Conservation (phyloP, 2,888 invertebrate genomes). For the Abrostola triplasia region DNA sequence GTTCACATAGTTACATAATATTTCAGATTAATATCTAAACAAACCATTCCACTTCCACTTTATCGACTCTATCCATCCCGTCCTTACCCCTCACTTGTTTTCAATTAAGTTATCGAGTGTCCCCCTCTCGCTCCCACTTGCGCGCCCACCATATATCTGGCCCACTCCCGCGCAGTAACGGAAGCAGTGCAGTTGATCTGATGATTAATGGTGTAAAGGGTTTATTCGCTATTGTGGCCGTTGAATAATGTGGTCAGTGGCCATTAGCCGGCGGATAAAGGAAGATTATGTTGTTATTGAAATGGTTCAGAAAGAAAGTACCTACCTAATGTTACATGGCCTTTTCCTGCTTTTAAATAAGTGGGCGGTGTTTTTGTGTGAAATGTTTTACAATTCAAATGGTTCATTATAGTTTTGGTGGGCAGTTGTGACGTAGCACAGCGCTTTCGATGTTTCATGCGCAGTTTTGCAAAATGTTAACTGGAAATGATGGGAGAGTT, state of each 20-base stretch:
- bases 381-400: too few relatives aligned
- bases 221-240: conserved; percentile 55
- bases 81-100: conserved; percentile 71
- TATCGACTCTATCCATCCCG: conserved; percentile 48
- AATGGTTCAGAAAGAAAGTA: conserved; percentile 40
- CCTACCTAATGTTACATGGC: conserved; percentile 25
- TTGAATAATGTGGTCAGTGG: conserved; percentile 45
- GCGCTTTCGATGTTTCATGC: too few relatives aligned
- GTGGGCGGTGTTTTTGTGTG: conserved; percentile 15
- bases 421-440: too few relatives aligned
- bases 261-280: conserved; percentile 44
- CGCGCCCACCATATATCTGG: conserved; percentile 36
- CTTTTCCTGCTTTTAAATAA: conserved; percentile 38
- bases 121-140: conserved; percentile 58
- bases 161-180: conserved; percentile 71
- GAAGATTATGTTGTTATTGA: conserved; percentile 49
- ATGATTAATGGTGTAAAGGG: conserved; percentile 80
- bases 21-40: too few relatives aligned
- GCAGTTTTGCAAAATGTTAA: too few relatives aligned
- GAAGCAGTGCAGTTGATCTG: conserved; percentile 78
- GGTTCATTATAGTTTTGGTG: too few relatives aligned
- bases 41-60: neutral
- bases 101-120: conserved; percentile 84
- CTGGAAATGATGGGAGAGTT: too few relatives aligned
- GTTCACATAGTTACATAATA: neutral